Conservation (phyloP, 1,140 invertebrate species). For the Harlomillsia oculata region DNA sequence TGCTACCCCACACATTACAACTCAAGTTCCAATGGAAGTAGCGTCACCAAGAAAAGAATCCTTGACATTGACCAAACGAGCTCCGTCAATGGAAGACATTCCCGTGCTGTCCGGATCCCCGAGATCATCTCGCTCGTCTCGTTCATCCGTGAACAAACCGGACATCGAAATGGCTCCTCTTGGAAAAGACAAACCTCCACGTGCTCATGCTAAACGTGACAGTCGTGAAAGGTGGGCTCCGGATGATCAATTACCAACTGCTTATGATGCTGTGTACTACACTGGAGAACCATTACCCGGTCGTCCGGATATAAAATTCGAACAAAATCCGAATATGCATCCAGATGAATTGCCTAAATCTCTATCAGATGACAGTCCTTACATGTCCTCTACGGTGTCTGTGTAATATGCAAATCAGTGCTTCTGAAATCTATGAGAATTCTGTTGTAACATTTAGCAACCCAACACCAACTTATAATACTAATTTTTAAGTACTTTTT, state of each 20-base stretch:
- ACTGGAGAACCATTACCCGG: constrained; percentile 69
- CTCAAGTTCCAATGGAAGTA: neutral
- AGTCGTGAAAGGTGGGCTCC: too few species aligned
- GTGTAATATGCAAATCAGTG: neutral
- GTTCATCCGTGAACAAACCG: neutral
- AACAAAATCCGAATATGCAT: constrained; percentile 42
- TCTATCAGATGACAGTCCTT: neutral
- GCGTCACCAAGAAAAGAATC: neutral
- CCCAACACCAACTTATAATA: too few species aligned
- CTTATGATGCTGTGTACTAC: constrained; percentile 65
- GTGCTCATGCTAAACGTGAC: too few species aligned
- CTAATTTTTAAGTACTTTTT: too few species aligned
- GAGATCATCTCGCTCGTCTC: neutral
- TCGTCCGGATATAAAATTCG: constrained; percentile 60
- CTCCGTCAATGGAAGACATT: neutral
- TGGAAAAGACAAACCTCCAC: too few species aligned
- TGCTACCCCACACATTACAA: too few species aligned
- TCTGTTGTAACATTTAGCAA: neutral
- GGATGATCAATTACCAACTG: neutral
- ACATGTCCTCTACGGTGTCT: constrained; percentile 20
- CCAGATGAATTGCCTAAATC: constrained; percentile 21
- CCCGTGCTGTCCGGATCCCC: neutral
- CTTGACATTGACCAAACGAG: neutral
- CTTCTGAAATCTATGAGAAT: neutral
- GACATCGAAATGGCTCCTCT: too few species aligned